These are phyloP conservation scores for Acanthosepion lycidas DNA, from an alignment of 2,888 invertebrate species.

Conservation along the genomic window DNA sequence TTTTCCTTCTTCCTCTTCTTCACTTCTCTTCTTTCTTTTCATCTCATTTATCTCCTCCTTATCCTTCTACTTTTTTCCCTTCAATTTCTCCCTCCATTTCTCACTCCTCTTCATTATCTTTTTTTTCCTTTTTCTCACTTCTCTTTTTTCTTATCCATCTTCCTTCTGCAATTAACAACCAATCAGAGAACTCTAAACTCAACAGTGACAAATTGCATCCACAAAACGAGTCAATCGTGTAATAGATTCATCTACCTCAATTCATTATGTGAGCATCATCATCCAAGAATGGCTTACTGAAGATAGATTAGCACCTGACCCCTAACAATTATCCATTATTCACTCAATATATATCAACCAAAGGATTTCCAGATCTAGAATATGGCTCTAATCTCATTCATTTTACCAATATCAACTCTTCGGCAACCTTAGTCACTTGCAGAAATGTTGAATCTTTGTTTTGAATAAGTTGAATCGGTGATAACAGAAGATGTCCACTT, in stretches of 20 bases:
- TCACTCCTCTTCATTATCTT: no score
- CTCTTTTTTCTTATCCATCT: no score
- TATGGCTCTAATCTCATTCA: background rate
- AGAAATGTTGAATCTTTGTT: background rate
- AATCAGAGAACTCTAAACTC: background rate
- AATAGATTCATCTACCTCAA: background rate
- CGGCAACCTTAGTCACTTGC: background rate
- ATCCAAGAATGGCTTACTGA: background rate
- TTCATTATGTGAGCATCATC: background rate
- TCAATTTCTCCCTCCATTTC: no score
- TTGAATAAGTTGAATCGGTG: background rate
- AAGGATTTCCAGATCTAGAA: background rate
- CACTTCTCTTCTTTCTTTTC: no score
- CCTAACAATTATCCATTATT: background rate
- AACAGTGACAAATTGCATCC: background rate
- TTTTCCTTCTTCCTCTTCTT: no score
- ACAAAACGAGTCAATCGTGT: background rate
- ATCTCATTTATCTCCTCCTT: no score
- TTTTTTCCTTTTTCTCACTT: no score
- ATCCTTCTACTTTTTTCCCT: no score
- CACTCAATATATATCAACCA: background rate
- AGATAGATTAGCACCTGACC: constrained; percentile 33
- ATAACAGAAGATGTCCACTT: background rate
- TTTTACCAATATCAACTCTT: background rate
- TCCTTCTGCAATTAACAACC: no score